A percentile compares a stretch with the other conserved stretches of the same genome.
These are phyloP conservation scores for Drosophila azteca DNA, from an alignment of 1,140 invertebrate genomes.

Conservation along the genomic window DNA sequence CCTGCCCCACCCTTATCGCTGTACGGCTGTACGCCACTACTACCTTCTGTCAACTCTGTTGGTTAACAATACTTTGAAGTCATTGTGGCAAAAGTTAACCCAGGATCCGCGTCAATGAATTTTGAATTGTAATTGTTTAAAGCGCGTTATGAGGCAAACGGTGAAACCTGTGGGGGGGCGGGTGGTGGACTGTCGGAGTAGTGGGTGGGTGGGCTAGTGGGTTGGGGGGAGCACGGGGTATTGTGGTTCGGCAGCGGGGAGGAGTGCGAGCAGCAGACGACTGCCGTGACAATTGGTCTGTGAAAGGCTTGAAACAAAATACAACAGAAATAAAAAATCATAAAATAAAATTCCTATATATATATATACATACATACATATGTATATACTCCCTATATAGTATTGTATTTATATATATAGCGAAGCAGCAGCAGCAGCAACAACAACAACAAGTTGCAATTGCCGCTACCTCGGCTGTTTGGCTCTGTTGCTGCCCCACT, in stretches of 20 bases:
- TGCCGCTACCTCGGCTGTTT: conserved; percentile 8
- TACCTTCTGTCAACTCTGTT: conserved; percentile 22
- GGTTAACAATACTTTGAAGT: conserved; percentile 73
- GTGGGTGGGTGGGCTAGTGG: not conserved
- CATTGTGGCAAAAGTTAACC: conserved; percentile 61
- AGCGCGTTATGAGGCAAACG: conserved; percentile 50
- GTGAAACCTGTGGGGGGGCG: not conserved
- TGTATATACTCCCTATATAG: conserved; percentile 12
- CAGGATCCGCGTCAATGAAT: conserved; percentile 77
- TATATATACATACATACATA: conserved; percentile 38
- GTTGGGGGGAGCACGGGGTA: too few species aligned
- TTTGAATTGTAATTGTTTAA: conserved; percentile 83
- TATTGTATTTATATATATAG: conserved; percentile 26
- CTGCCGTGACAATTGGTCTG: conserved; percentile 80
- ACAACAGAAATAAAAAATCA: conserved; percentile 34
- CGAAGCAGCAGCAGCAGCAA: conserved; percentile 28
- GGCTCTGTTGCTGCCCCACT: conserved; percentile 23
- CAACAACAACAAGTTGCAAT: conserved; percentile 39
- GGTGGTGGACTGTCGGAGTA: not conserved
- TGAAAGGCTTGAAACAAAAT: conserved; percentile 80
- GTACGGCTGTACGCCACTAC: not conserved
- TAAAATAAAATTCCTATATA: conserved; percentile 18
- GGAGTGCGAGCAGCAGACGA: conserved; percentile 38
- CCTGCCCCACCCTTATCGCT: too few species aligned
- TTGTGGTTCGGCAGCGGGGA: not conserved